Conservation (phyloP, 2,113 vertebrate genomes). For the Xiphophorus maculatus region DNA sequence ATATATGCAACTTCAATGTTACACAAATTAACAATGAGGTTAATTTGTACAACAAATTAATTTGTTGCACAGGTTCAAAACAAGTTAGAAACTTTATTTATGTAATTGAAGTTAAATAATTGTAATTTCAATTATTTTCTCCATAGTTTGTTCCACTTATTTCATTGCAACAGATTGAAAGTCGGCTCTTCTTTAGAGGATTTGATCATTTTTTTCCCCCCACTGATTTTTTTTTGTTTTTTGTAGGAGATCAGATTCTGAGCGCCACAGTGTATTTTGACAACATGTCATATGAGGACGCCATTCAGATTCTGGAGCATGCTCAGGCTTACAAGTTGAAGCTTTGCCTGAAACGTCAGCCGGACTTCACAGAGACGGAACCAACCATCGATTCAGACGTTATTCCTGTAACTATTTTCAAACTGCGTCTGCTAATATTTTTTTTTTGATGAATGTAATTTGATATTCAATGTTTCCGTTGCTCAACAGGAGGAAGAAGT, state of each 20-base stretch:
- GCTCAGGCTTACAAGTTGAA: slow-evolving; percentile 92
- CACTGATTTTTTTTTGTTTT: slow-evolving; percentile 9
- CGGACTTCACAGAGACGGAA: slow-evolving; percentile 73
- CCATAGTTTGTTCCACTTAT: background rate
- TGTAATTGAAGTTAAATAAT: too few species aligned
- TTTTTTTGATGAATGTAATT: background rate
- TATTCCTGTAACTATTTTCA: slow-evolving; percentile 67
- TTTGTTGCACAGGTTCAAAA: too few species aligned
- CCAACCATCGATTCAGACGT: slow-evolving; percentile 58
- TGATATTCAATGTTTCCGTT: slow-evolving; percentile 38
- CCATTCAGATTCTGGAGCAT: slow-evolving; percentile 93
- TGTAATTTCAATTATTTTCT: too few species aligned
- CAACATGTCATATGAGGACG: slow-evolving; percentile 92
- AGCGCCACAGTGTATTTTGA: slow-evolving; percentile 96
- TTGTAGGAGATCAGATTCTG: slow-evolving; percentile 91
- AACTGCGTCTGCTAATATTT: background rate
- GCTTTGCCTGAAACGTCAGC: slow-evolving; percentile 88
- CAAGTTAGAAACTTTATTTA: too few species aligned
- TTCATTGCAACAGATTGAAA: background rate
- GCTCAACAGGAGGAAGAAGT: slow-evolving; percentile 72
- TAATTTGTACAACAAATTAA: too few species aligned
- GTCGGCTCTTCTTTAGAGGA: background rate
- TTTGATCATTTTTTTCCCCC: background rate
- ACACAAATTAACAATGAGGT: background rate
- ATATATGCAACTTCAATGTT: background rate